A percentile compares a stretch with the other conserved stretches of the same genome.
These are phyloP conservation scores for Octonoba sinensis DNA, from an alignment of 2,888 invertebrate species.

Conservation along the genomic window DNA sequence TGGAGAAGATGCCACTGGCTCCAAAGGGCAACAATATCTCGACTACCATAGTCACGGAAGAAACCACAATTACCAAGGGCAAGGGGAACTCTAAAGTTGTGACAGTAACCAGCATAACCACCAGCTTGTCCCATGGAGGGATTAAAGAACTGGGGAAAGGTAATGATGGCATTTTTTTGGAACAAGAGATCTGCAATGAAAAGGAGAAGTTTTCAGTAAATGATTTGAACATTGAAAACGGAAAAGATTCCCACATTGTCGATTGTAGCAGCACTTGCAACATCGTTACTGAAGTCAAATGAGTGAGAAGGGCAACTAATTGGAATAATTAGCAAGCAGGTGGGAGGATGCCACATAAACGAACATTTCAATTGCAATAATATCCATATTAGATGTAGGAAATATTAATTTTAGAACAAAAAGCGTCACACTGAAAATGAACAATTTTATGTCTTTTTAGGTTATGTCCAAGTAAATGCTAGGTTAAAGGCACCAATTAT, in stretches of 20 bases:
- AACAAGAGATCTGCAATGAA: slow-evolving; percentile 12
- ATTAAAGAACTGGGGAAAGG: slow-evolving; percentile 26
- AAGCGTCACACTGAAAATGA: too few species aligned
- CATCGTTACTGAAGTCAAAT: slow-evolving; percentile 56
- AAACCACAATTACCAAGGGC: slow-evolving; percentile 49
- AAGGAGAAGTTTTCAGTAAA: slow-evolving; percentile 32
- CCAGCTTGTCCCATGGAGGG: slow-evolving; percentile 40
- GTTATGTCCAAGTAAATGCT: too few species aligned
- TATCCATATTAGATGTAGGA: too few species aligned
- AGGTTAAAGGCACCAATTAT: too few species aligned
- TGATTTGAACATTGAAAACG: slow-evolving; percentile 37
- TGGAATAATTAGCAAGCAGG: too few species aligned
- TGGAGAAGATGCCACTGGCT: slow-evolving; percentile 28
- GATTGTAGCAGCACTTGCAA: slow-evolving; percentile 59
- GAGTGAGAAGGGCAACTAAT: not conserved
- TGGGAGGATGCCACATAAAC: too few species aligned
- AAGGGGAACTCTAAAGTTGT: slow-evolving; percentile 56
- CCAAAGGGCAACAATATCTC: slow-evolving; percentile 28
- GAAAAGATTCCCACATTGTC: slow-evolving; percentile 30
- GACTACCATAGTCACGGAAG: slow-evolving; percentile 55
- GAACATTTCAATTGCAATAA: too few species aligned
- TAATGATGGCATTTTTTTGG: slow-evolving; percentile 1
- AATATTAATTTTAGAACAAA: too few species aligned
- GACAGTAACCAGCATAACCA: slow-evolving; percentile 60
- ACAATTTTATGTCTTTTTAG: too few species aligned